These are phyloP conservation scores for Coreoperca whiteheadi DNA, from an alignment of 2,113 vertebrate genomes.

Conservation along the genomic window DNA sequence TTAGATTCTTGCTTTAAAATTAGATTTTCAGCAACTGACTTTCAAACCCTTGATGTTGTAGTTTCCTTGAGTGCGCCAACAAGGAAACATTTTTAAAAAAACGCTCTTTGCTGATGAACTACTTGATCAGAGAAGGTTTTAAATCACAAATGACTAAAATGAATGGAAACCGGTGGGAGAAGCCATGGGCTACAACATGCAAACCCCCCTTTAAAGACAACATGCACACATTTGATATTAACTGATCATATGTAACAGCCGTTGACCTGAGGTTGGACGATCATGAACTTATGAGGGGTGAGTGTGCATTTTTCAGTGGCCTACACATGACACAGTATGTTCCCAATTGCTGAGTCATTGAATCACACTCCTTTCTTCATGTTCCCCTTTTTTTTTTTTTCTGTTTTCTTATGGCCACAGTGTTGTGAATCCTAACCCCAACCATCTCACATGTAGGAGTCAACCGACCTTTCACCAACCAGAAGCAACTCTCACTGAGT, in stretches of 20 bases:
- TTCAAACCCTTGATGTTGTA: neutral
- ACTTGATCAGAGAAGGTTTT: neutral
- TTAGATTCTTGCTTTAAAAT: neutral
- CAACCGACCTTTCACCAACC: neutral
- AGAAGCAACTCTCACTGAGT: neutral
- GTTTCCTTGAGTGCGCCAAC: neutral
- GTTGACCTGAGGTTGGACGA: neutral
- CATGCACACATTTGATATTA: neutral
- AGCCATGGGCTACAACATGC: too few species aligned
- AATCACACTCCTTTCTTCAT: constrained; percentile 42
- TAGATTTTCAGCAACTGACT: neutral
- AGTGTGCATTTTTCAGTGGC: constrained; percentile 4
- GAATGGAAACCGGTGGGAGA: neutral
- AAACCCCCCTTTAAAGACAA: neutral
- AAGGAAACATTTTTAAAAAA: neutral
- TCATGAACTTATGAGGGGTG: constrained; percentile 17
- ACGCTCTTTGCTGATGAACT: neutral
- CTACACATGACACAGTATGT: constrained; percentile 45
- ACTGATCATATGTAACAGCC: neutral
- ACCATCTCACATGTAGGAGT: neutral
- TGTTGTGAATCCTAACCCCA: neutral
- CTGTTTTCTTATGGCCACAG: neutral
- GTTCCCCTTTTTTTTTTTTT: constrained; percentile 12
- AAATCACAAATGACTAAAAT: neutral
- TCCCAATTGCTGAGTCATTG: constrained; percentile 41